A percentile compares a stretch with the other conserved stretches of the same genome.
phyloP scores from a whole-genome alignment of 92 coral and sea anemone species.

The Metridium senile region DNA sequence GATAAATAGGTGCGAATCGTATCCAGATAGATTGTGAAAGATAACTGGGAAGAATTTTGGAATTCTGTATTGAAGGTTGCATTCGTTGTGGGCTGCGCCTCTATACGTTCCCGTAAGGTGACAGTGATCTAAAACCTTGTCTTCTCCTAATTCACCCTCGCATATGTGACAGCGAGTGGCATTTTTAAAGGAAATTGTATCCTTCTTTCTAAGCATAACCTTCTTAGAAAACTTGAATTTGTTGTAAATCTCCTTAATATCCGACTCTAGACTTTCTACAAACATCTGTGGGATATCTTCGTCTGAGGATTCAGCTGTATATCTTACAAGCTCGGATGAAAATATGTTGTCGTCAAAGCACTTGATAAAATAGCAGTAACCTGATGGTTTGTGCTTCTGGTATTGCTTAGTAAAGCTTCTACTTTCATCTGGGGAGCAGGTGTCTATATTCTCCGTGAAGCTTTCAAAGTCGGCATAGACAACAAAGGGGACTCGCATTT shows the following conservation, averaged over 20 bases:
- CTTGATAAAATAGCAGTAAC: slow-evolving; percentile 31
- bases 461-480: slow-evolving; percentile 61
- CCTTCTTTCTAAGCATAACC: slow-evolving; percentile 2
- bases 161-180: slow-evolving; percentile 54
- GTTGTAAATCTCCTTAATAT: slow-evolving; percentile 39
- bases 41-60: slow-evolving; percentile 58
- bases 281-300: slow-evolving; percentile 50
- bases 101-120: slow-evolving; percentile 58
- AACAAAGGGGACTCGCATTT: slow-evolving; percentile 51
- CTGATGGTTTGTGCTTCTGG: slow-evolving; percentile 52
- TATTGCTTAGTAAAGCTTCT: slow-evolving; percentile 44
- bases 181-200: not conserved
- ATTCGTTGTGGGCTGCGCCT: slow-evolving; percentile 47
- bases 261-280: slow-evolving; percentile 21
- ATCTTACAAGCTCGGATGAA: slow-evolving; percentile 21
- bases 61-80: slow-evolving; percentile 31
- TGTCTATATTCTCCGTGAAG: slow-evolving; percentile 28
- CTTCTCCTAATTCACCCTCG: slow-evolving; percentile 8
- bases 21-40: slow-evolving; percentile 54
- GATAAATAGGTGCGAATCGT: slow-evolving; percentile 60
- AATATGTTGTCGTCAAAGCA: slow-evolving; percentile 39
- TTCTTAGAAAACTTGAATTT: slow-evolving; percentile 35
- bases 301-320: slow-evolving; percentile 46
- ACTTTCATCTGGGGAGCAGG: slow-evolving; percentile 17
- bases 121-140: slow-evolving; percentile 48